Evolutionary conservation across 1,140 invertebrate genomes (phyloP), one percentile per base, ranked within the genome.

Genomic region (Drosophila kurseongensis): DNA sequence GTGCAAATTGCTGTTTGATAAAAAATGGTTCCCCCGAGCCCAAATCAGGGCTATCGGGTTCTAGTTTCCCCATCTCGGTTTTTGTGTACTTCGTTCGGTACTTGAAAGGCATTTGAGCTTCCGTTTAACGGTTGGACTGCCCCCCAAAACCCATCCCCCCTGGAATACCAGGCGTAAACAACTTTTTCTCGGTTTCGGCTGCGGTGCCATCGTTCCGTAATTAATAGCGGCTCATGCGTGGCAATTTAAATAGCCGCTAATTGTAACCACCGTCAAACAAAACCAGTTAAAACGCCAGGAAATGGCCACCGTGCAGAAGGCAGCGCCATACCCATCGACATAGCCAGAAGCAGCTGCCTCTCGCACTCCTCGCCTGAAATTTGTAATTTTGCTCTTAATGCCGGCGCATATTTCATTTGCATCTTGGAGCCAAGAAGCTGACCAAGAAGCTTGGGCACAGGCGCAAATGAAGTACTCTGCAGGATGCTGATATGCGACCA

Each of bases 191-290:
- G 59, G 60, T 75, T 75, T 83, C 60, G 71, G 61, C 56, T 38
- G 52, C 56, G 74, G 79, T 78, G 74, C 78, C 79, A 82, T 81
- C 79, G 80, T 82, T 81, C 62, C 67, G 81, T 84, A 84, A 84
- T 84, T 84, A 84, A 84, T 84, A 84, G 80, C 76, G 76, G 80
- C 81, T 77, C 81, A 80, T 84, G 80, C 82, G 80, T 78, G 66
- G 81, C 80, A 76, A 84, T 84, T 84, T 75, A 84, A 84, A 84
- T 84, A 84, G 80, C 76, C 80, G 80, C 81, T 84, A 84, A 84
- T 84, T 84, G 81, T 84, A 83, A 76, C 75, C 80, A 69, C 75
- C 76, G 76, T 74, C 65, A 78, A 75, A 83, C 69, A 75, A 78
- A 80, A 80, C 78, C 73, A 47, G 78, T 80, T 80, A 55, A 57